Evolutionary conservation across 2,888 invertebrate genomes (phyloP).

Genomic region (Caenorhabditis macrosperma): DNA sequence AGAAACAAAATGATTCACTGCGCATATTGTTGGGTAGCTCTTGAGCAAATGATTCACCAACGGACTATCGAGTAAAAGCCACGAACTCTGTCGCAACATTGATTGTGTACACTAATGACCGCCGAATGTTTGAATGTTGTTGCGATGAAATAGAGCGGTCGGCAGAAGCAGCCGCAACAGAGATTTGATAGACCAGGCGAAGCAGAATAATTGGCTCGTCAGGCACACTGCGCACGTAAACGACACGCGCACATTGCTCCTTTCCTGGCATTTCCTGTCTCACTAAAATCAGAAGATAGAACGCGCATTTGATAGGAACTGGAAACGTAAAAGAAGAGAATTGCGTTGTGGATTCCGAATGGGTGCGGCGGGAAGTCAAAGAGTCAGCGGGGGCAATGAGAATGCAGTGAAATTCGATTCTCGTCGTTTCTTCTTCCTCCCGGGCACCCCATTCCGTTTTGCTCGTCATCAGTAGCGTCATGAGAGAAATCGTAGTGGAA

Average conservation of each 20-base stretch:
- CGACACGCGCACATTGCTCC: constrained; percentile 17
- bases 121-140: background rate
- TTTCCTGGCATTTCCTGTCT: background rate
- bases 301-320: too few relatives aligned
- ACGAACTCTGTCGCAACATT: too few relatives aligned
- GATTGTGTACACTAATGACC: too few relatives aligned
- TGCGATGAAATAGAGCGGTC: constrained; percentile 27
- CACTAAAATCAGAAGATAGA: too few relatives aligned
- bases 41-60: too few relatives aligned
- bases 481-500: constrained; percentile 33
- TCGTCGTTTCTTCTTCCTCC: background rate
- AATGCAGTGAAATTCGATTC: constrained; percentile 50
- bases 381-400: constrained; percentile 16
- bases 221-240: constrained; percentile 28
- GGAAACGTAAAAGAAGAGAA: too few relatives aligned
- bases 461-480: constrained; percentile 40
- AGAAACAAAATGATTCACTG: too few relatives aligned
- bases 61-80: too few relatives aligned
- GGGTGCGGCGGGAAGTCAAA: background rate
- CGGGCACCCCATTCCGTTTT: constrained; percentile 28
- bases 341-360: too few relatives aligned
- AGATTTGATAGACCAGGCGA: constrained; percentile 46
- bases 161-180: background rate
- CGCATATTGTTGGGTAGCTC: too few relatives aligned
- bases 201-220: constrained; percentile 49